Evolutionary conservation across 1,140 invertebrate genomes (phyloP), one percentile per base, ranked within the genome.

Genomic region (Bombus superbus): DNA sequence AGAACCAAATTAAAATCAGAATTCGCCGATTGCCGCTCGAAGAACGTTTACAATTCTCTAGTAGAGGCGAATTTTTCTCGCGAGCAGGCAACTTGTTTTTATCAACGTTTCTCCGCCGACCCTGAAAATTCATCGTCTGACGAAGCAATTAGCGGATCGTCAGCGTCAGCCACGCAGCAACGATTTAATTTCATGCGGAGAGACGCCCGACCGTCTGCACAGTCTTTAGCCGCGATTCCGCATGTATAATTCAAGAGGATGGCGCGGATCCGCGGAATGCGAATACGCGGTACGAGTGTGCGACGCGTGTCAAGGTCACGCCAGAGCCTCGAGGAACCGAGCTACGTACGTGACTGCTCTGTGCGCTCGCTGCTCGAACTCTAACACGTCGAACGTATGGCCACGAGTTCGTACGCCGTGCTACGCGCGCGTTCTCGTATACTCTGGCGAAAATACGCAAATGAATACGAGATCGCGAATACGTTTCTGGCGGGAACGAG

Each of bases 81-180:
- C 47, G 47, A 53, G 8, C 47, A 22, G 47, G 0, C 5, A 53
- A 22, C 47, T 53, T 22, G n/a, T 10, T 28, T 62, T 62, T n/a
- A n/a, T 28, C 59, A n/a, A 59, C 3, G 10, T 10, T 13, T 62
- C 4, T 28, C 10, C 28, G 3, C 25, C 25, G 11, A 9, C 9
- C 10, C 9, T 59, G 8, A 25, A 59, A 59, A 59, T 28, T 59
- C 57, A 25, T 28, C 57, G 25, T 11, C 18, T 68, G 38, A 57
- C n/a, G 73, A 35, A 75, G 73, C 73, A 75, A 75, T 75, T 57
- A 57, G 47, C n/a, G 44, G 10, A 53, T 74, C 42, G n/a, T 74
- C 42, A 10, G 42, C 42, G 42, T 18, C 72, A 28, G 73, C n/a
- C 42, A 35, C 44, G 42, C 32, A 35, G 32, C 32, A 57, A 35